Base-by-base conservation (phyloP, 1,140 invertebrate species). In the Manduca sexta region DNA sequence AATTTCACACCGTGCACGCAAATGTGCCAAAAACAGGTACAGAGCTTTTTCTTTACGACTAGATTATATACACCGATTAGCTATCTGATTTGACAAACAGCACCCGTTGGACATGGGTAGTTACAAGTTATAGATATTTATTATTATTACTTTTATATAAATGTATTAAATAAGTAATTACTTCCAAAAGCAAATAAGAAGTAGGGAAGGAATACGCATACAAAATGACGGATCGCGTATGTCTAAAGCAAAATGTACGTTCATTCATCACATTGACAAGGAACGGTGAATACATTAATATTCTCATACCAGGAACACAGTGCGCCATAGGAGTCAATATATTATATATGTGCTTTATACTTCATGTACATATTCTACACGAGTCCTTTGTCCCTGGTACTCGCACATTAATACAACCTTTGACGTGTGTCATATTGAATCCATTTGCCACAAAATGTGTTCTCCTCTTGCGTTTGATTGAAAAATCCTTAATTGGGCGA, bases 401-500 rank as follows among this genome's bases (percentile, higher is more conserved):
- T 8, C 21, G 21, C 21, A 26, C 8, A 26, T 5, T 26, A 26
- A 26, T 26, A 26, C 4, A 26, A 26, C 0, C 21, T 26, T 26
- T 26, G 8, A 26, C 21, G 1, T 3, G 8, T 26, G 21, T 26
- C 21, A 26, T 8, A 35, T 35, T 35, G 13, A n/a, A 35, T 35
- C 13, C 33, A n/a, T 35, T 35, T 35, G 30, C 30, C n/a, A 14
- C 5, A 14, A 14, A 35, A n/a, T 12, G n/a, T n/a, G n/a, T n/a
- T n/a, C 5, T n/a, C n/a, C n/a, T 5, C 5, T 14, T 14, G 8
- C 33, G 4, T n/a, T 49, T 50, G 49, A 50, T 44, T 44, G 49
- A 50, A 50, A 50, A 44, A 5, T 50, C 15, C 42, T 41, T 50
- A 50, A 50, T 50, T 50, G 41, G 16, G 17, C 49, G 49, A 50